phyloP scores from a whole-genome alignment of 2,113 vertebrate species.

The Hypomesus transpacificus region DNA sequence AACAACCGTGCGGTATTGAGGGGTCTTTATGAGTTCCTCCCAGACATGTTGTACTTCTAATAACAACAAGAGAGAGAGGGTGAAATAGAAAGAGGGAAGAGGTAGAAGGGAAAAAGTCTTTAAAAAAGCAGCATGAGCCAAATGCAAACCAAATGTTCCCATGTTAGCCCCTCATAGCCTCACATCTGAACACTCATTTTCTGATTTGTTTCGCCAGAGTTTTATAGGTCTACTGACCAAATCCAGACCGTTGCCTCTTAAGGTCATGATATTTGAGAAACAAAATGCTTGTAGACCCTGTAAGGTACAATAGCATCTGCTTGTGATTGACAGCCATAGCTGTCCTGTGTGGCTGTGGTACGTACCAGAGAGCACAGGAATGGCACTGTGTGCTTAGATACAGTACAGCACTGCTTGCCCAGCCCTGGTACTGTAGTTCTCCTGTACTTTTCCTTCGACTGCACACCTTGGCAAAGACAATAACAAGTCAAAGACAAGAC shows the following conservation, averaged over 20 bases:
- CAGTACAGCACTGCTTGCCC: too few relatives aligned
- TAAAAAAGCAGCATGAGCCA: conserved; percentile 25
- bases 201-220: conserved; percentile 35
- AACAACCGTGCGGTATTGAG: not conserved
- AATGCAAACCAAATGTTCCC: conserved; percentile 54
- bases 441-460: too few relatives aligned
- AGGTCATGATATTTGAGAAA: conserved; percentile 17
- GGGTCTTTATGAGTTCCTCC: conserved; percentile 17
- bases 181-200: conserved; percentile 8
- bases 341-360: conserved; percentile 6
- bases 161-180: conserved; percentile 5
- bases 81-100: not conserved
- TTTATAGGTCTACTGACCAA: conserved; percentile 7
- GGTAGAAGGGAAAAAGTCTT: not conserved
- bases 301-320: conserved; percentile 27
- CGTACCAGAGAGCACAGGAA: not conserved
- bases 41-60: conserved; percentile 32
- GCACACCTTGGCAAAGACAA: too few relatives aligned
- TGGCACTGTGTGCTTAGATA: too few relatives aligned
- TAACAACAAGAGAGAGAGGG: not conserved
- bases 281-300: not conserved
- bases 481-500: not conserved
- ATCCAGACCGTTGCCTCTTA: conserved; percentile 19
- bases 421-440: too few relatives aligned
- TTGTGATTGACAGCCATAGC: conserved; percentile 32